phyloP scores from a whole-genome alignment of 2,797 vertebrate genomes.

The Labeo calbasu region DNA sequence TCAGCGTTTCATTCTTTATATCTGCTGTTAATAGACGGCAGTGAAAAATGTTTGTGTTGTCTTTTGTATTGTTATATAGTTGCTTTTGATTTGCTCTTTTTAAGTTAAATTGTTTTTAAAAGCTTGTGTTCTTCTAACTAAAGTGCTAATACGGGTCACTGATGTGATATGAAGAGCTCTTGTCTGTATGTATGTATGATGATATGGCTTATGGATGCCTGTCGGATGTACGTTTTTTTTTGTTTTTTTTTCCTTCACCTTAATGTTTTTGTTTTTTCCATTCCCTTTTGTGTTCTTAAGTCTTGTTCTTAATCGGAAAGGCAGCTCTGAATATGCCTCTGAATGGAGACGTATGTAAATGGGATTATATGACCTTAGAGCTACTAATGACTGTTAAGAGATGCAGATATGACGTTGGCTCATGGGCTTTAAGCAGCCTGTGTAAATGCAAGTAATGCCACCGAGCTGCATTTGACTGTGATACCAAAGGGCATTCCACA shows the following conservation, averaged over 20 bases:
- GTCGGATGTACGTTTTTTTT: constrained; percentile 73
- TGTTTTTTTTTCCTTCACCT: constrained; percentile 54
- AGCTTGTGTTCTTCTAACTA: constrained; percentile 13
- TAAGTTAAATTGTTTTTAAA: background rate
- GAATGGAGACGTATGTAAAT: constrained; percentile 45
- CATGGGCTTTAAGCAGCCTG: constrained; percentile 50
- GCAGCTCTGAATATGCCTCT: constrained; percentile 67
- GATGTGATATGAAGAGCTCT: constrained; percentile 58
- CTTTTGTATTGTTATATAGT: background rate
- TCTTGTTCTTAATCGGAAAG: constrained; percentile 60
- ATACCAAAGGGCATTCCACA: constrained; percentile 68
- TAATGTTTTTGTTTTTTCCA: constrained; percentile 10
- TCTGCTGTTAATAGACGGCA: background rate
- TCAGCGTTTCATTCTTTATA: background rate
- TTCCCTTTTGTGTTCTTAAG: constrained; percentile 46
- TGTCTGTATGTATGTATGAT: constrained; percentile 74
- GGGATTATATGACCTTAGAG: constrained; percentile 49
- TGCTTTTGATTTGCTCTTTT: background rate
- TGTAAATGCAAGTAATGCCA: constrained; percentile 28
- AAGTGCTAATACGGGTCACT: constrained; percentile 55
- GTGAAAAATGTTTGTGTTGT: background rate
- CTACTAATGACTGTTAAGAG: constrained; percentile 63
- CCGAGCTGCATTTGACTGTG: constrained; percentile 31
- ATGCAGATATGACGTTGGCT: constrained; percentile 77
- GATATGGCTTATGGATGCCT: constrained; percentile 57